Base-by-base conservation (phyloP, 1,140 invertebrate genomes). In the Leptopilina clavipes region DNA sequence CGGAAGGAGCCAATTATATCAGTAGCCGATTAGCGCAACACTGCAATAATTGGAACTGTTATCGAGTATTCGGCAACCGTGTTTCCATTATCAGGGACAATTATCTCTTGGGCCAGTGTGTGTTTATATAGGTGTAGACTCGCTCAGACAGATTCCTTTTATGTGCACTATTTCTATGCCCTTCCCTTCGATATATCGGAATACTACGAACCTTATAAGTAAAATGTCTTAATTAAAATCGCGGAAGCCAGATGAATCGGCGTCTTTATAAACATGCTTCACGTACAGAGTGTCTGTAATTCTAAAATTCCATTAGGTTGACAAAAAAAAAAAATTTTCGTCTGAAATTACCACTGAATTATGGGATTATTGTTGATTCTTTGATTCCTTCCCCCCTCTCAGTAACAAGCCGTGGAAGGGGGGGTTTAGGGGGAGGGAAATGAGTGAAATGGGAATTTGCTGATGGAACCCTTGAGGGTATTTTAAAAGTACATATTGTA, bases 401-500 rank as follows among this genome's bases (percentile, higher is more conserved):
- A n/a, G n/a, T n/a, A n/a, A n/a, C n/a, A n/a, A n/a, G n/a, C n/a
- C n/a, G n/a, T n/a, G n/a, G n/a, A n/a, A n/a, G n/a, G n/a, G n/a
- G n/a, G n/a, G n/a, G n/a, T n/a, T n/a, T n/a, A n/a, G n/a, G n/a
- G n/a, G n/a, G n/a, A n/a, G n/a, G n/a, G n/a, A n/a, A n/a, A n/a
- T n/a, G n/a, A n/a, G n/a, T n/a, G n/a, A n/a, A n/a, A n/a, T n/a
- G n/a, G n/a, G n/a, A n/a, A n/a, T n/a, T n/a, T n/a, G n/a, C n/a
- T n/a, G n/a, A n/a, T n/a, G n/a, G 3, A 25, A 71, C 72, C 80
- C 79, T 78, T 83, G 81, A 81, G 79, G 76, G 78, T 79, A 81
- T 84, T 84, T 81, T 79, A 81, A 82, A 82, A 78, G n/a, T n/a
- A n/a, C n/a, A n/a, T n/a, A n/a, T n/a, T n/a, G n/a, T 84, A 81